phyloP scores from a whole-genome alignment of 2,113 vertebrate genomes.

The Chaetura pelagica region DNA sequence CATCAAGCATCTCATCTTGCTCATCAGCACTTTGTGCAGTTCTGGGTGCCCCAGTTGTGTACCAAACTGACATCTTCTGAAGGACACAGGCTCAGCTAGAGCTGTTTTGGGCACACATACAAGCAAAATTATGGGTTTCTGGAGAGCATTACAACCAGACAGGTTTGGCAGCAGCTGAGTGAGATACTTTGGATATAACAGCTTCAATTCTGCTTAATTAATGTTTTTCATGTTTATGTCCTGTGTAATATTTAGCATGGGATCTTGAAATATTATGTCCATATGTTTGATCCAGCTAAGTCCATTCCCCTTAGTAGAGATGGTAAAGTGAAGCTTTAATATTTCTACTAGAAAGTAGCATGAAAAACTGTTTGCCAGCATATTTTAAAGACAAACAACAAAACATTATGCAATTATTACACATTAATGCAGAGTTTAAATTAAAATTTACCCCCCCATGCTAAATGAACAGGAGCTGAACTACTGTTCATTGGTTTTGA shows the following conservation, averaged over 20 bases:
- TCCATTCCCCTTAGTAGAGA: background rate
- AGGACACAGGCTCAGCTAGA: background rate
- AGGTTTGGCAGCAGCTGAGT: background rate
- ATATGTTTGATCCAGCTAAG: background rate
- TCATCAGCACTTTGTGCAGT: background rate
- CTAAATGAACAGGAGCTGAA: background rate
- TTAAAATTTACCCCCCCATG: background rate
- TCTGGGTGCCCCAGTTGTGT: background rate
- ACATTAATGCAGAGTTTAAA: background rate
- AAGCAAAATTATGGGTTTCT: background rate
- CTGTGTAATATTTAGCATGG: background rate
- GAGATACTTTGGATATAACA: background rate
- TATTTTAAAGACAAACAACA: background rate
- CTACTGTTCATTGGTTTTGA: background rate
- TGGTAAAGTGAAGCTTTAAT: background rate
- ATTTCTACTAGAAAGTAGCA: background rate
- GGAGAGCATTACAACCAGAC: background rate
- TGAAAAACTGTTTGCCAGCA: background rate
- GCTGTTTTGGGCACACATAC: background rate
- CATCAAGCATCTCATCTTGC: background rate
- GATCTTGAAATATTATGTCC: background rate
- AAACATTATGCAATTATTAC: background rate
- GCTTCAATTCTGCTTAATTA: background rate
- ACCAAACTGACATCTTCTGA: fast-evolving
- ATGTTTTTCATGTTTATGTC: background rate